phyloP scores from a whole-genome alignment of 2,797 vertebrate species.

The Lacerta agilis region DNA sequence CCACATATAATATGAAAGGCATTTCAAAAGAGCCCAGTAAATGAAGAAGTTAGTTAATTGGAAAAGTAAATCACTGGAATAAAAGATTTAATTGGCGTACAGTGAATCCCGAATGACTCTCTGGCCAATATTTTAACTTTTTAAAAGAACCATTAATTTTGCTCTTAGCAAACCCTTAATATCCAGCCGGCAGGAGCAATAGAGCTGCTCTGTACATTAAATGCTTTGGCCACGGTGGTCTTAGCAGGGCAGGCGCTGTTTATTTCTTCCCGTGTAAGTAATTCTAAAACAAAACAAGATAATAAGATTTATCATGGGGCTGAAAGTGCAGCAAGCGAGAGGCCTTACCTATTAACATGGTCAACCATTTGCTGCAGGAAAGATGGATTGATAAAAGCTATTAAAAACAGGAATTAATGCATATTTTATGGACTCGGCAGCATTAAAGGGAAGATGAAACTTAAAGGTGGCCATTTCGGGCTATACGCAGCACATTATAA shows the following conservation, averaged over 20 bases:
- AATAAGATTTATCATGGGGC: constrained; percentile 46
- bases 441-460: constrained; percentile 77
- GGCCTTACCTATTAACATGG: constrained; percentile 51
- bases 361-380: constrained; percentile 66
- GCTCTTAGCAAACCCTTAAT: constrained; percentile 26
- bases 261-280: constrained; percentile 55
- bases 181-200: constrained; percentile 1
- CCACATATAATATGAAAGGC: constrained; percentile 21
- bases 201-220: constrained; percentile 1
- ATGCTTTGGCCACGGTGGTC: constrained; percentile 14
- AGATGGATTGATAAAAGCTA: constrained; percentile 74
- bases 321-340: constrained; percentile 41
- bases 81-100: constrained; percentile 53
- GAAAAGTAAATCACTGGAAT: constrained; percentile 53
- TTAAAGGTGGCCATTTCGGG: constrained; percentile 73
- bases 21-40: constrained; percentile 56
- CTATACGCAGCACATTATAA: constrained; percentile 71
- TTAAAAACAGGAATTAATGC: constrained; percentile 76
- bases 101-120: constrained; percentile 20
- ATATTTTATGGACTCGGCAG: constrained; percentile 77
- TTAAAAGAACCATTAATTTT: constrained; percentile 45
- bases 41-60: constrained; percentile 45
- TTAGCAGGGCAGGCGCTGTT: constrained; percentile 19
- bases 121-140: constrained; percentile 40
- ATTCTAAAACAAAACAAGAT: constrained; percentile 52